A percentile compares a stretch with the other conserved stretches of the same genome.
phyloP scores from a whole-genome alignment of 2,888 invertebrate species.

The Drosophila kambysellisi region DNA sequence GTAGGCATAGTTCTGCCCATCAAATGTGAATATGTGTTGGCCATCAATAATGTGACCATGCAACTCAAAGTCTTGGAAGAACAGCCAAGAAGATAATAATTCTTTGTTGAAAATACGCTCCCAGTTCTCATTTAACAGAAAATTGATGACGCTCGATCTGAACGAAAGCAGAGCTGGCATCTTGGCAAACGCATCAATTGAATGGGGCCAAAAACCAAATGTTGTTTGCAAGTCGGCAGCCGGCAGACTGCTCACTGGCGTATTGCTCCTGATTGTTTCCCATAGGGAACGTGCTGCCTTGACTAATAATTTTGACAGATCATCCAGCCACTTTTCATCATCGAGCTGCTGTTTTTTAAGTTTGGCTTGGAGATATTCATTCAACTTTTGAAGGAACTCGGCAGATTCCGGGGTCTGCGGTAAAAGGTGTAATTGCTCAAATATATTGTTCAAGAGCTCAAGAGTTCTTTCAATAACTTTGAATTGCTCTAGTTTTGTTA shows the following conservation, averaged over 20 bases:
- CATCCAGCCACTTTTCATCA: constrained; percentile 88
- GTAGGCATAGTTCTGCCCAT: constrained; percentile 92
- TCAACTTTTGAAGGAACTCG: constrained; percentile 87
- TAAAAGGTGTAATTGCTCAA: constrained; percentile 86
- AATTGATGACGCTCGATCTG: constrained; percentile 87
- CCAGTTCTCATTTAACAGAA: constrained; percentile 87
- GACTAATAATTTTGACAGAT: constrained; percentile 87
- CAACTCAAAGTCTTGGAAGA: constrained; percentile 89
- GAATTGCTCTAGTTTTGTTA: constrained; percentile 81
- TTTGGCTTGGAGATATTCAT: constrained; percentile 89
- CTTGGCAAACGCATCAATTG: constrained; percentile 84
- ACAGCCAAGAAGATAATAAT: constrained; percentile 82
- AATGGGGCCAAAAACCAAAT: constrained; percentile 77
- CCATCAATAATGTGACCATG: constrained; percentile 91
- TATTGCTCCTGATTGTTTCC: constrained; percentile 49
- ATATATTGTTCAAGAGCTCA: constrained; percentile 86
- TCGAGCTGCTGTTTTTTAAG: constrained; percentile 87
- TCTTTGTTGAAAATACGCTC: constrained; percentile 85
- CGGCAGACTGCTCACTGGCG: constrained; percentile 27
- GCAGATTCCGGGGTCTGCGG: constrained; percentile 89
- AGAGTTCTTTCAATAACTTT: constrained; percentile 87
- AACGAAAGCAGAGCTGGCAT: constrained; percentile 87
- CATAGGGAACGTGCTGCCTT: constrained; percentile 87
- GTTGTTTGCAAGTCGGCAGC: constrained; percentile 45
- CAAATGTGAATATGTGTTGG: constrained; percentile 95